Evolutionary conservation across 2,797 vertebrate genomes (phyloP), one percentile per base, ranked within the genome.

Genomic region (Astyanax mexicanus): DNA sequence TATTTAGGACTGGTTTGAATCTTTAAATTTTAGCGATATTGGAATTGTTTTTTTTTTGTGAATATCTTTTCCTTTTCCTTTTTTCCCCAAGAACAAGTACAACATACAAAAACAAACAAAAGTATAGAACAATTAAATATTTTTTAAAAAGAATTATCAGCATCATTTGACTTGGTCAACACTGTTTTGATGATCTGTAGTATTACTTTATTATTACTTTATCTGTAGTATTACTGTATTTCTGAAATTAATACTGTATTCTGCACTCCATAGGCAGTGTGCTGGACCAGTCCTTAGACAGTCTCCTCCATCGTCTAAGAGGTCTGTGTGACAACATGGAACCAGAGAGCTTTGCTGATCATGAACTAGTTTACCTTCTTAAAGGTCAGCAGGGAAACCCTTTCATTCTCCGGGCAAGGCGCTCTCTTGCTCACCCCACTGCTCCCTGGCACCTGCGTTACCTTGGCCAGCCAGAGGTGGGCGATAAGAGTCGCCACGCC

Each of bases 261-360:
- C 25, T 32, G 32, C 54, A 57, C 29, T 2, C 12, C 3, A 17
- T 27, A 98, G 98, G 98, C 15, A 98, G 97, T 65, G 96, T 99
- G 32, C 82, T 98, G 83, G 98, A 99, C 83, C 95, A 97, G 87
- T 95, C 96, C 32, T 85, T 99, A 78, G 97, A 99, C 78, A 98
- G 96, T 86, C 93, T 99, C 1, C 87, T 97, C 72, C 97, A 98
- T 84, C 95, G 98, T 0, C 95, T 99, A 58, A 93, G 96, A 60
- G 98, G 97, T 68, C 90, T 99, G 9, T 99, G 97, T 71, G 98
- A 99, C 90, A 99, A 97, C 91, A 96, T 98, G 93, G 97, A 99
- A 83, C 95, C 96, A 0, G 96, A 99, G 89, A 95, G 91, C 4
- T 99, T 99, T 44, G 89, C 94, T 2, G 98, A 99, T 81, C 96